Evolutionary conservation across 2,113 vertebrate species (phyloP).

Genomic region (Paracanthobrama guichenoti): DNA sequence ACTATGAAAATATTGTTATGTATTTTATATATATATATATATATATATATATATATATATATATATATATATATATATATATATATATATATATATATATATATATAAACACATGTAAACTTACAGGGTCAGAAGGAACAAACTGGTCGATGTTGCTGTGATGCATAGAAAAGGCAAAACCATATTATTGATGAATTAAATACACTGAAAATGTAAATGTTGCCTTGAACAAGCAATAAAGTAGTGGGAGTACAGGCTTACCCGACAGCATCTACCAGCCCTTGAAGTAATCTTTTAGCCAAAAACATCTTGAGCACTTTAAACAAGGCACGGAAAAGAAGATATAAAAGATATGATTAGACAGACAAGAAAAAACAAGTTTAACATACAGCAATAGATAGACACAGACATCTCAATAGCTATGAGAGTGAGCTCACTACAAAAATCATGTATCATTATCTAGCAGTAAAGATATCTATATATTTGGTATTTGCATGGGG

Average conservation of each 20-base stretch:
- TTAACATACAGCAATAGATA: neutral
- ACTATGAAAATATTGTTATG: neutral
- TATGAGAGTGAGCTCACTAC: neutral
- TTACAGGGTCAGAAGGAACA: constrained; percentile 67
- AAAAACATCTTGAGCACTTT: constrained; percentile 60
- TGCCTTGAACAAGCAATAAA: neutral
- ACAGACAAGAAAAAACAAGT: neutral
- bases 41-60: neutral
- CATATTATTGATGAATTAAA: neutral
- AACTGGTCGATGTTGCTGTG: constrained; percentile 70
- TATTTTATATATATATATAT: neutral
- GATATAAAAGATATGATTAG: neutral
- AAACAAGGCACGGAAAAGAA: neutral
- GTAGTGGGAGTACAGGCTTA: constrained; percentile 42
- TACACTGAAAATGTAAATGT: neutral
- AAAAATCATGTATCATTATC: neutral
- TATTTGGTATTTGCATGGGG: neutral
- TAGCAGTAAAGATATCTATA: neutral
- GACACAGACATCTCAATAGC: neutral
- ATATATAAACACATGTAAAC: constrained; percentile 39
- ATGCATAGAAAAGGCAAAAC: constrained; percentile 12
- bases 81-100: neutral
- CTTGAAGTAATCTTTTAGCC: constrained; percentile 50
- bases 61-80: neutral
- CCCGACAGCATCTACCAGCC: constrained; percentile 64